Evolutionary conservation across 2,113 vertebrate genomes (phyloP), one percentile per base, ranked within the genome.

Genomic region (Scytalopus superciliaris): DNA sequence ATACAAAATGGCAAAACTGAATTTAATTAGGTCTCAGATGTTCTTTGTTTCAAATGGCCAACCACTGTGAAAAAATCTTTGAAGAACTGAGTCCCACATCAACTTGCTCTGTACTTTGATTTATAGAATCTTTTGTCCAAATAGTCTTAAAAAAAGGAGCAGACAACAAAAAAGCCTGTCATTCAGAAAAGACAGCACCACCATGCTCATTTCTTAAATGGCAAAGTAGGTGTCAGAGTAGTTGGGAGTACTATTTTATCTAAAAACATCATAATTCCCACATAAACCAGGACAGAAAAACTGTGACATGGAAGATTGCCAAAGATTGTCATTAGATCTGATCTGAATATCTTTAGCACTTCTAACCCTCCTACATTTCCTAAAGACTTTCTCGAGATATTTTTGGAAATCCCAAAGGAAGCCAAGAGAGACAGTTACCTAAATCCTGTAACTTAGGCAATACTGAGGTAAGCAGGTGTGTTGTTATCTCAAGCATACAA

Each of bases 391-490:
- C 72, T 12, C 5, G 5, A 40, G 42, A 22, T 57, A 80, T 85
- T 88, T 88, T 80, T 93, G 79, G 75, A 88, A 94, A 91, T 35
- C n/a, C 21, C 67, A 89, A 91, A 96, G 87, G 75, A 96, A 95
- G 81, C 44, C 53, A 82, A 72, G 53, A 70, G 15, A 95, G 49
- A 22, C 8, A 40, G 59, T 24, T 88, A 75, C 67, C 81, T 75
- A 88, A 84, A 92, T 53, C 24, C 42, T 44, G 17, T 21, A 80
- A 63, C 74, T 93, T 55, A 49, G 55, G 56, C 72, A 90, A 83
- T 45, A 67, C 45, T 31, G 64, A 88, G 47, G 37, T 44, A 59
- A 90, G 75, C 82, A 95, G 35, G 3, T 64, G 33, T 31, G 19
- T 7, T 69, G 64, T 76, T 77, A 86, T 39, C 82, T 69, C 80